These are phyloP conservation scores for Oryzias woworae DNA, from an alignment of 2,113 vertebrate species.

Conservation along the genomic window DNA sequence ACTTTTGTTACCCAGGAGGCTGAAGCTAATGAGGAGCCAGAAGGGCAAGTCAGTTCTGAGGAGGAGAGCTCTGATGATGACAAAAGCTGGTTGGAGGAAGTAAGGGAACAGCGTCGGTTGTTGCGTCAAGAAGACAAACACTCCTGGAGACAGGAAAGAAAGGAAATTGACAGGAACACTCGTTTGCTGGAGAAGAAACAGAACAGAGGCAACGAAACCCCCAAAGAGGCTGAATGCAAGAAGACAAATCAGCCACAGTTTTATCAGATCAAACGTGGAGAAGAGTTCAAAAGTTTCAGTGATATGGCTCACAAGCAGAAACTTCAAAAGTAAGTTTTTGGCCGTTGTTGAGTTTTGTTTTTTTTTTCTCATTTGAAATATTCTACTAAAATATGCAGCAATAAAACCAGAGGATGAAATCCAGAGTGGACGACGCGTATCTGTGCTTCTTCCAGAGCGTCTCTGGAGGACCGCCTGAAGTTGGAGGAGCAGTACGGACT, in stretches of 20 bases:
- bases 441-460: constrained; percentile 76
- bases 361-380: background rate
- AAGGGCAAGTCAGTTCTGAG: constrained; percentile 93
- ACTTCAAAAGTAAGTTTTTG: constrained; percentile 87
- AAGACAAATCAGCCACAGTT: constrained; percentile 82
- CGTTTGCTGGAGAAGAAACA: constrained; percentile 69
- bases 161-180: constrained; percentile 84
- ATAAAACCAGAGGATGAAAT: too few relatives aligned
- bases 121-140: constrained; percentile 83
- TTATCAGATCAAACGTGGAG: constrained; percentile 95
- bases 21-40: constrained; percentile 86
- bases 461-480: constrained; percentile 91
- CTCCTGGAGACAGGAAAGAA: constrained; percentile 77
- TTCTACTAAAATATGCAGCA: background rate
- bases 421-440: background rate
- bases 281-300: constrained; percentile 94
- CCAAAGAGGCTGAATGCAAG: constrained; percentile 25
- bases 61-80: constrained; percentile 97
- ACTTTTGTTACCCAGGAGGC: constrained; percentile 32
- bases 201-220: constrained; percentile 13
- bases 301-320: constrained; percentile 88
- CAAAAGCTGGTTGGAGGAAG: constrained; percentile 95
- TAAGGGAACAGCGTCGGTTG: constrained; percentile 91
- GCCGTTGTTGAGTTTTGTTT: background rate
- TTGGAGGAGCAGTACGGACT: constrained; percentile 84